Conservation (phyloP, 2,888 invertebrate genomes). For the Leptinotarsa rubiginosa region DNA sequence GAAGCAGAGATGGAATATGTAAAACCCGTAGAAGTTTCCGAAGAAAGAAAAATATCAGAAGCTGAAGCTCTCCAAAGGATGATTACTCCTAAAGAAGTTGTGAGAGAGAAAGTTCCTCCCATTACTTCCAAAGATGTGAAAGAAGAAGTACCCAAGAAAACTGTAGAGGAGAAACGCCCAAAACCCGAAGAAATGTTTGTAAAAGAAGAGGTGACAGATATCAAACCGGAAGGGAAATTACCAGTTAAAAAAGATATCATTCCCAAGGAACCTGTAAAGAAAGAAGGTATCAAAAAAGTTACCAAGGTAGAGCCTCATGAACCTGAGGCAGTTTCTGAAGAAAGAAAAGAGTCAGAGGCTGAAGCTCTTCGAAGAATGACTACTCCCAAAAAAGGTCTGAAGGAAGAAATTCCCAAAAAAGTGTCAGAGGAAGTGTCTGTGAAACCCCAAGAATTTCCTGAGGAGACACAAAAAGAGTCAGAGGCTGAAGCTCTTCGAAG, state of each 20-base stretch:
- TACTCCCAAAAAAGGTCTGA: no score
- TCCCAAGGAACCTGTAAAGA: not conserved
- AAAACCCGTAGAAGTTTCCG: not conserved
- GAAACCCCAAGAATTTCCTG: not conserved
- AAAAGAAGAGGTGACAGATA: not conserved
- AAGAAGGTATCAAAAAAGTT: not conserved
- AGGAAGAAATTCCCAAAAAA: not conserved
- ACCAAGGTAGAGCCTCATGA: not conserved
- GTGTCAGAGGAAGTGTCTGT: not conserved
- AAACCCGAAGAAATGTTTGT: not conserved
- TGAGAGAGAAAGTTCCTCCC: not conserved
- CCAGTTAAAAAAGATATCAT: not conserved
- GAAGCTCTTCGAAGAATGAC: no score
- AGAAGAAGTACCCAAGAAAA: not conserved
- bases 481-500: not conserved
- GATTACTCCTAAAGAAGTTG: not conserved
- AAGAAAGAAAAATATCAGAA: not conserved
- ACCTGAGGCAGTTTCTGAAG: not conserved
- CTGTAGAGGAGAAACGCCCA: not conserved
- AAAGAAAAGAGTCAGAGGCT: not conserved
- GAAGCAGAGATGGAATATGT: not conserved
- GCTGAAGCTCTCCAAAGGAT: not conserved
- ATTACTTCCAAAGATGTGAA: no score
- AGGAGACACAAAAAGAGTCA: not conserved
- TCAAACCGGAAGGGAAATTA: not conserved